Base-by-base conservation (phyloP, 2,113 vertebrate genomes). In the Myxocyprinus asiaticus region DNA sequence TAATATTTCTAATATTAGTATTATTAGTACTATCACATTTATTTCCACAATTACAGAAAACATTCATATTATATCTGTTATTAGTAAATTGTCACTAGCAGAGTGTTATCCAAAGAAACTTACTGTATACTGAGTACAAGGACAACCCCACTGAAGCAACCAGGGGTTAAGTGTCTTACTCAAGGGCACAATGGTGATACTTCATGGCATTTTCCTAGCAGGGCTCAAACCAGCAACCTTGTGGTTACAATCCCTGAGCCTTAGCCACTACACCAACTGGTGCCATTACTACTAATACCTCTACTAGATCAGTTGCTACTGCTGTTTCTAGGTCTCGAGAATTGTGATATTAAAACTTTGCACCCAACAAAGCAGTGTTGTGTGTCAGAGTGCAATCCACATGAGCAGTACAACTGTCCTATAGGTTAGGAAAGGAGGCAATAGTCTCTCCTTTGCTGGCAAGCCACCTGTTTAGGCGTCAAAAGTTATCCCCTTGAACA, bases 381-480 rank as follows among this genome's bases (percentile, higher is more conserved):
- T n/a, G 55, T 56, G 66, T 48, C 66, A 12, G 62, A 45, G 63
- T 11, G 59, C 53, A 12, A 1, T 67, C 77, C 22, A 33, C 22
- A 33, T 33, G 22, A 80, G 63, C 15, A 44, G 47, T n/a, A 7
- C 55, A 58, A n/a, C 55, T 58, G 55, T 15, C 7, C 1, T 33
- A 33, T n/a, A 15, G 15, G 62, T 62, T 45, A 61, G 22, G 44
- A 61, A 69, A 71, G 62, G 74, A 55, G 12, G 43, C 76, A 81
- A 17, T 64, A 59, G 11, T 17, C 14, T 76, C 48, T 56, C 50
- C 53, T 51, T 78, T 48, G 56, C 67, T 66, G 79, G 67, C 47
- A 33, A 56, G 45, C 66, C 79, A 84, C 65, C 76, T 84, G 83
- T 84, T 76, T 65, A 65, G 67, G 64, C 75, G 62, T 72, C 75